A percentile compares a stretch with the other conserved stretches of the same genome.
phyloP scores from a whole-genome alignment of 2,113 vertebrate genomes.

The Hydrochoerus hydrochaeris region DNA sequence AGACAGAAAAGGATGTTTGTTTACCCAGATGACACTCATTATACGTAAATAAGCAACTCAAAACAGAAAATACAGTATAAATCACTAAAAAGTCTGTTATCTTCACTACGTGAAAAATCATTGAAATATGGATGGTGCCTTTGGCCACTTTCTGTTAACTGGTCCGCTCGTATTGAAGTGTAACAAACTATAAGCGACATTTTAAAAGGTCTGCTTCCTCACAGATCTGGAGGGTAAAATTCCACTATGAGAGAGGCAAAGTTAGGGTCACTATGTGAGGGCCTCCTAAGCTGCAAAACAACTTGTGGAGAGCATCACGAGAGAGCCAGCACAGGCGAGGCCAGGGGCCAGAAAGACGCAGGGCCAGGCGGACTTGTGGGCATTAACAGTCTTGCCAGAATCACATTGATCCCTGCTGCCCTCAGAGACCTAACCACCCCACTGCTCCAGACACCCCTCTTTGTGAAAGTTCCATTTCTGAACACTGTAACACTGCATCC shows the following conservation, averaged over 20 bases:
- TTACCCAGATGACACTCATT: not conserved
- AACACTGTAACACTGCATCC: not conserved
- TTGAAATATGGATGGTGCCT: not conserved
- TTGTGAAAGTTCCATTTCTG: not conserved
- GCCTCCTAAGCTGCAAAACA: too few relatives aligned
- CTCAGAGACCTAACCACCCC: not conserved
- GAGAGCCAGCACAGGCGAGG: not conserved
- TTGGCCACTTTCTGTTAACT: not conserved
- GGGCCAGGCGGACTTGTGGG: not conserved
- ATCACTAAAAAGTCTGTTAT: not conserved
- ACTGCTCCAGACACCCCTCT: fast-evolving
- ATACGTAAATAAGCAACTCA: not conserved
- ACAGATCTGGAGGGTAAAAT: not conserved
- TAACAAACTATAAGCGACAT: not conserved
- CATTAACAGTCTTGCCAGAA: not conserved
- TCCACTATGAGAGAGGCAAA: fast-evolving
- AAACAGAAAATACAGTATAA: not conserved
- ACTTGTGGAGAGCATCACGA: not conserved
- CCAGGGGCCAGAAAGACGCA: not conserved
- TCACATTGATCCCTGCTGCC: not conserved
- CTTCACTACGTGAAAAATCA: not conserved
- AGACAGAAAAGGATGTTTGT: not conserved
- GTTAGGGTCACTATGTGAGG: too few relatives aligned
- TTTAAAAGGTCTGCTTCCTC: not conserved
- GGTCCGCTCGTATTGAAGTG: not conserved